Conservation (phyloP, 2,888 invertebrate genomes). For the Orthosia cruda region DNA sequence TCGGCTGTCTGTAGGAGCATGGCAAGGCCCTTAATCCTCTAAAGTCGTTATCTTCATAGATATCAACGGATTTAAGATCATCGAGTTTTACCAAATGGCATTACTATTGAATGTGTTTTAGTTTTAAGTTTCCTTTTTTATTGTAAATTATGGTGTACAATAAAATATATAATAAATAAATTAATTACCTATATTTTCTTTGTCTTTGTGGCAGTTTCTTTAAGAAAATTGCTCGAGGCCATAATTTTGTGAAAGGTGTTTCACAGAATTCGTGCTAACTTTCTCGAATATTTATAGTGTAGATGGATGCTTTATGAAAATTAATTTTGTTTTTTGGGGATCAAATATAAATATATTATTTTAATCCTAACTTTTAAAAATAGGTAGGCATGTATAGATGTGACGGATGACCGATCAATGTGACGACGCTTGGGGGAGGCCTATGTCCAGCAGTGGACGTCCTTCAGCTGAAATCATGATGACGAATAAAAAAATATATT, state of each 20-base stretch:
- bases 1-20: background rate
- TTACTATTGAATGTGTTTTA: too few relatives aligned
- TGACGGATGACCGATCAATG: too few relatives aligned
- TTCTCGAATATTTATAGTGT: slow-evolving; percentile 17
- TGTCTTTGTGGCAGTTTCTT: slow-evolving; percentile 11
- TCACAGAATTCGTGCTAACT: slow-evolving; percentile 19
- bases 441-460: too few relatives aligned
- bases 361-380: background rate
- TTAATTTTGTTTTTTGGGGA: slow-evolving; percentile 3
- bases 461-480: too few relatives aligned
- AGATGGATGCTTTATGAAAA: background rate
- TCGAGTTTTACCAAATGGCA: slow-evolving; percentile 17
- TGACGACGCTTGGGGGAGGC: too few relatives aligned
- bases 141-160: too few relatives aligned
- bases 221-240: slow-evolving; percentile 22
- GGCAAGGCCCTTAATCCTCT: slow-evolving; percentile 4
- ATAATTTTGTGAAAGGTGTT: slow-evolving; percentile 29
- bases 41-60: background rate
- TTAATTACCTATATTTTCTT: slow-evolving; percentile 26
- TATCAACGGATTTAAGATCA: slow-evolving; percentile 22
- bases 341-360: background rate
- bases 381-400: too few relatives aligned
- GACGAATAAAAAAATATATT: too few relatives aligned
- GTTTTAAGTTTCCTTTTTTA: too few relatives aligned
- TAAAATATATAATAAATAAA: too few relatives aligned